Evolutionary conservation across 2,113 vertebrate species (phyloP).

Genomic region (Cygnus buccinator): DNA sequence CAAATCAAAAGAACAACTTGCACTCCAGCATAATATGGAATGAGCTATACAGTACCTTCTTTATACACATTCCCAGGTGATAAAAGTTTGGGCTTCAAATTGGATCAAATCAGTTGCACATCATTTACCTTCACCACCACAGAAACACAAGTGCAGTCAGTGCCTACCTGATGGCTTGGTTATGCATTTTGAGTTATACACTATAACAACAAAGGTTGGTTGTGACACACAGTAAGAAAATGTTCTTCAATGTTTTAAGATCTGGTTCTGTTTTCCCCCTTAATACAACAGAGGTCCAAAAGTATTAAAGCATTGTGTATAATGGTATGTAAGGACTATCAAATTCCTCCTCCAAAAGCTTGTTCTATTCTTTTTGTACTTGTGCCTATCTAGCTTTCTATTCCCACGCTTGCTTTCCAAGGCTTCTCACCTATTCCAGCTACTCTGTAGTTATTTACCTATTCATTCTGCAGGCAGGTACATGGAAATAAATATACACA

Average conservation of each 20-base stretch:
- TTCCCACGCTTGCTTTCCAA: neutral
- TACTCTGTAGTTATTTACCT: neutral
- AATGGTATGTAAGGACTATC: neutral
- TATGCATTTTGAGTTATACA: neutral
- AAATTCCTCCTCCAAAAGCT: neutral
- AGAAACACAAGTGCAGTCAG: neutral
- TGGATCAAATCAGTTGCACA: neutral
- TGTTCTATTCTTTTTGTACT: neutral
- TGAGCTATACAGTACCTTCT: neutral
- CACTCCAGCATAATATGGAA: neutral
- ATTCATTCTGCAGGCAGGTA: neutral
- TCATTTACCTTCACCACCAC: neutral
- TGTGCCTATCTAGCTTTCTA: neutral
- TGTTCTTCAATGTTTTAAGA: neutral
- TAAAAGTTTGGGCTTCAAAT: neutral
- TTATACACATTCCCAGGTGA: neutral
- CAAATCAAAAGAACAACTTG: neutral
- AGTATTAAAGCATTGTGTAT: neutral
- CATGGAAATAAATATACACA: neutral
- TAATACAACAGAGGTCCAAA: neutral
- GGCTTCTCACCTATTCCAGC: neutral
- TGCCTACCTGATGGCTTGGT: neutral
- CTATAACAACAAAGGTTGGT: neutral
- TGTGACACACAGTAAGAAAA: neutral
- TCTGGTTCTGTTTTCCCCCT: neutral